Evolutionary conservation across 2,113 vertebrate species (phyloP), one percentile per base, ranked within the genome.

Genomic region (Heptranchias perlo): DNA sequence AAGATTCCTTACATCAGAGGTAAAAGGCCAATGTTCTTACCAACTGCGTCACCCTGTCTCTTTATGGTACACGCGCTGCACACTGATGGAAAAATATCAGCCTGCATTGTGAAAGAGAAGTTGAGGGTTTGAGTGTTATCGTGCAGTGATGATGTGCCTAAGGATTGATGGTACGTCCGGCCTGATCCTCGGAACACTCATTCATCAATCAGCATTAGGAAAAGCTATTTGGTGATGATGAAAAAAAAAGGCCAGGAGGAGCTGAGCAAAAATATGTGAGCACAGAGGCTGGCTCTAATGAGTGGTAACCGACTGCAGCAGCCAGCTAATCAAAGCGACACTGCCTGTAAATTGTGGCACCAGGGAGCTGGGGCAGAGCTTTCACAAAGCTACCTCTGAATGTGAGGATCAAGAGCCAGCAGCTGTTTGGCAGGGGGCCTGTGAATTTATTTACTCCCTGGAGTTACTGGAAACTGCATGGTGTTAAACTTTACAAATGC

Each of bases 381-480:
- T 97, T 97, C 52, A 91, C 87, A 91, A 44, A 91, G 87, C 87
- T 91, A 91, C 87, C 87, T 97, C 97, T 96, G 97, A 97, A 96
- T 97, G 97, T 97, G 97, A 97, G 96, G 97, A 97, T 97, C 97
- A 97, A 0, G n/a, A 96, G 96, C 97, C 97, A 97, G 97, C 97
- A 97, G 97, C 97, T 97, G 97, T 97, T 97, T 97, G 97, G 97
- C 97, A 18, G 82, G 96, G 96, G 96, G 96, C 97, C 96, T 96
- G 97, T 54, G 95, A 91, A 0, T 96, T 96, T 97, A 52, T 96
- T 97, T 96, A 92, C 96, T 97, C 96, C 95, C 96, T 82, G 0
- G 49, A 97, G 97, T 97, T 97, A 97, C 97, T 97, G 97, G 97
- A 97, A 97, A 96, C 97, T 96, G 97, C 96, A 96, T 96, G 97